Percentiles rank a stretch among this genome's conserved stretches.
phyloP scores from a whole-genome alignment of 2,113 vertebrate genomes.

The Eptatretus burgeri region DNA sequence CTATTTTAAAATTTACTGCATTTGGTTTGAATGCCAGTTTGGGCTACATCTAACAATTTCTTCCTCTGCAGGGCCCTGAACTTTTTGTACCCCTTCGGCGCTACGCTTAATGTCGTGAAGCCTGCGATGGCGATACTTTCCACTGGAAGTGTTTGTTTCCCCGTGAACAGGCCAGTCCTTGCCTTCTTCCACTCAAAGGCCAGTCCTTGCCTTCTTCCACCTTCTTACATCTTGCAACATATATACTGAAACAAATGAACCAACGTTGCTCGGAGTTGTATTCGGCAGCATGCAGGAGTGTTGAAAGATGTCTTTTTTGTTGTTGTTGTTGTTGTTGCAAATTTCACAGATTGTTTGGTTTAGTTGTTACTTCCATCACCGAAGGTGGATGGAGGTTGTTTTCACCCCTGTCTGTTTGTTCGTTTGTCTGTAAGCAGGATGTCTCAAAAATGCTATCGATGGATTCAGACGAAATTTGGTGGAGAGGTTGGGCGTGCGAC shows the following conservation, averaged over 20 bases:
- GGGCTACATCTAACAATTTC: neutral
- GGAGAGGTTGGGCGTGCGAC: too few relatives aligned
- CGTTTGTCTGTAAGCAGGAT: too few relatives aligned
- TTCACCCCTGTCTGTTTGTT: too few relatives aligned
- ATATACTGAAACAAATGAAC: neutral
- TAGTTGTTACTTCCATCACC: too few relatives aligned
- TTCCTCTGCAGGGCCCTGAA: slow-evolving; percentile 37
- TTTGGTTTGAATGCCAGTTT: too few relatives aligned
- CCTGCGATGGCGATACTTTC: slow-evolving; percentile 61
- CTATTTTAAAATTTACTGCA: too few relatives aligned
- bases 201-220: slow-evolving; percentile 53
- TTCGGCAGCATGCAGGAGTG: neutral
- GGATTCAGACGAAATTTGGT: too few relatives aligned
- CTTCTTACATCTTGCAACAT: slow-evolving; percentile 15
- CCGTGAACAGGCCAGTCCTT: slow-evolving; percentile 60
- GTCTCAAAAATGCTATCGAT: too few relatives aligned
- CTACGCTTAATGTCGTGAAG: slow-evolving; percentile 63
- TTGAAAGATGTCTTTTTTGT: neutral
- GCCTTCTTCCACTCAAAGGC: slow-evolving; percentile 61
- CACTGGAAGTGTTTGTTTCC: slow-evolving; percentile 76
- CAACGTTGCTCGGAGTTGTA: slow-evolving; percentile 1
- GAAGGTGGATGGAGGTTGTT: too few relatives aligned
- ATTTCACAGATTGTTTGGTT: too few relatives aligned
- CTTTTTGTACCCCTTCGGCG: slow-evolving; percentile 71
- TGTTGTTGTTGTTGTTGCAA: too few relatives aligned